Evolutionary conservation across 2,113 vertebrate genomes (phyloP).

Genomic region (Eulacestoma nigropectus): DNA sequence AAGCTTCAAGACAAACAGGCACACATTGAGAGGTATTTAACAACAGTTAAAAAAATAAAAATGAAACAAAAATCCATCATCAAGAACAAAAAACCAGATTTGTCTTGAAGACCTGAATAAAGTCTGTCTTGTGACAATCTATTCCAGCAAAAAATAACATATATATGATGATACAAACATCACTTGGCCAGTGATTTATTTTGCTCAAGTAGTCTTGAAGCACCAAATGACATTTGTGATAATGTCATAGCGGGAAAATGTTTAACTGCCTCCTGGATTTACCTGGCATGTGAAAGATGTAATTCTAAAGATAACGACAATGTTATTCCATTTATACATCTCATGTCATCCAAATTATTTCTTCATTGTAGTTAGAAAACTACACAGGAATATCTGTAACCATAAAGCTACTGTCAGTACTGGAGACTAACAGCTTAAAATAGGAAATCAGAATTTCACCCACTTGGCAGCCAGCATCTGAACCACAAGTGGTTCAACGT

Average conservation of each 20-base stretch:
- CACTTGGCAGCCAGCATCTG: not conserved
- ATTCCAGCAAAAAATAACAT: not conserved
- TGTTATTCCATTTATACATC: not conserved
- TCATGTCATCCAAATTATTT: not conserved
- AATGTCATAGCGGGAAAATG: conserved; percentile 2
- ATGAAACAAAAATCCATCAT: not conserved
- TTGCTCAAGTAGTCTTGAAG: conserved; percentile 8
- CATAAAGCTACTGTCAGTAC: not conserved
- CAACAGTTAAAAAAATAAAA: not conserved
- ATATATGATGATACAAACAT: not conserved
- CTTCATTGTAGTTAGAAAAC: not conserved
- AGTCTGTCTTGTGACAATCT: not conserved
- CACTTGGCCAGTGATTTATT: not conserved
- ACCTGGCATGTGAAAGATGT: not conserved
- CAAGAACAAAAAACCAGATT: not conserved
- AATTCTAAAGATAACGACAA: not conserved
- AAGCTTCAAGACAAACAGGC: not conserved
- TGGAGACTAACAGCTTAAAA: not conserved
- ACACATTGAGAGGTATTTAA: not conserved
- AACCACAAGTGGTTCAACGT: fast-evolving
- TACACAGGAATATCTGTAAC: not conserved
- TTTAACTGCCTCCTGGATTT: conserved; percentile 18
- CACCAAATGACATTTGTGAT: conserved; percentile 8
- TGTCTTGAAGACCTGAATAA: not conserved
- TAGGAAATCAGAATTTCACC: not conserved